These are phyloP conservation scores for Centruroides sculpturatus DNA, from an alignment of 1,140 invertebrate genomes.

Conservation along the genomic window DNA sequence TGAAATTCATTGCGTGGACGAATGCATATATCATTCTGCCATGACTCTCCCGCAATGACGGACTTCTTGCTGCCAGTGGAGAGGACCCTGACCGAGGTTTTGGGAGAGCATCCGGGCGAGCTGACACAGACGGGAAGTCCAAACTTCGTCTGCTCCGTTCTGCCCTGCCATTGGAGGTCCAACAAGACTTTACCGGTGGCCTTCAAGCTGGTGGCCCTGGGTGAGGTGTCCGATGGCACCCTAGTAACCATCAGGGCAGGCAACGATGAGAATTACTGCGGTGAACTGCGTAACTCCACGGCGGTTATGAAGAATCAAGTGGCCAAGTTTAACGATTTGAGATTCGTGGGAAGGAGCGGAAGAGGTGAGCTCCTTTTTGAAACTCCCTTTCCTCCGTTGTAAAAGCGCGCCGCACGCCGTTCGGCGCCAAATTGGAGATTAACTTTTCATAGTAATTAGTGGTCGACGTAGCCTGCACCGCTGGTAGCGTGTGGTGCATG, in stretches of 20 bases:
- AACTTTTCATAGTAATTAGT: too few species aligned
- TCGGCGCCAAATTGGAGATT: too few species aligned
- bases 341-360: constrained; percentile 94
- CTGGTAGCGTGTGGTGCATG: too few species aligned
- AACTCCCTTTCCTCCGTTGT: neutral
- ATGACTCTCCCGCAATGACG: constrained; percentile 3
- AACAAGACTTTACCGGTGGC: constrained; percentile 90
- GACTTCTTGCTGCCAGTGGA: constrained; percentile 18
- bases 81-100: constrained; percentile 60
- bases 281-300: constrained; percentile 79
- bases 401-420: neutral
- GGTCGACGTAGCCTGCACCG: too few species aligned
- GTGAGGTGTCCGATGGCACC: constrained; percentile 87
- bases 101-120: constrained; percentile 52
- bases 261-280: constrained; percentile 94
- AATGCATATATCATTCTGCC: too few species aligned
- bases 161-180: constrained; percentile 43
- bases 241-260: constrained; percentile 83
- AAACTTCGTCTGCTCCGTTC: constrained; percentile 20
- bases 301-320: constrained; percentile 95
- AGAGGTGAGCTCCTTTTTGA: constrained; percentile 53
- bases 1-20: too few species aligned
- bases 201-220: constrained; percentile 84
- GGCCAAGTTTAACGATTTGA: constrained; percentile 90
- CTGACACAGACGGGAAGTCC: constrained; percentile 23